Evolutionary conservation across 2,888 invertebrate species (phyloP), one percentile per base, ranked within the genome.

Genomic region (Euplexia lucipara): DNA sequence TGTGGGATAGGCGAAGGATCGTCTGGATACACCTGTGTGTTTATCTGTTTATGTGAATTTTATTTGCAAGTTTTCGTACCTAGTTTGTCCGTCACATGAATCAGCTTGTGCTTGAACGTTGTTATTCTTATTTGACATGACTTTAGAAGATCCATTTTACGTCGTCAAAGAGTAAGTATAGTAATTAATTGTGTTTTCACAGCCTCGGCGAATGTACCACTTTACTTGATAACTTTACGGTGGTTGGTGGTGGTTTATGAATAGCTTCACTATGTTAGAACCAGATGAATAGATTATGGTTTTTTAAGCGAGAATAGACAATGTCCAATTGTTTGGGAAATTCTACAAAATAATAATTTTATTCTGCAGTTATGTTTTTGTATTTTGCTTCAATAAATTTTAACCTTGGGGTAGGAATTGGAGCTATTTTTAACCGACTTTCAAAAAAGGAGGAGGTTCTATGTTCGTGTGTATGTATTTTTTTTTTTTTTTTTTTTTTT

Each of bases 71-170:
- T 78, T 66, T 74, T 71, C 60, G 80, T 82, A 79, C 56, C 64
- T 54, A 59, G 44, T 72, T 70, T 63, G 64, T 66, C 60, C 82
- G 79, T 91, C 92, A 88, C 90, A 94, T 94, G 94, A 86, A 82
- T 88, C 86, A 81, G 79, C 81, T 89, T 85, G 82, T 73, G 79
- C 75, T 83, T 82, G 83, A 67, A 74, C 83, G 78, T 83, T 80
- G 77, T 84, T 85, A 71, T 85, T 92, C 86, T 90, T 93, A 88
- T 96, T 96, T 97, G 98, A 97, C 97, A 99, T 99, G 99, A 98
- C 99, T 97, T 97, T 99, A 95, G 99, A 99, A 96, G 99, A 99
- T 96, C 99, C 99, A 82, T 99, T 99, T 96, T 99, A 99, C 97
- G 98, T 99, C 94, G 99, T 99, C 86, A 99, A 98, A 97, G 99